A percentile compares a stretch with the other conserved stretches of the same genome.
These are phyloP conservation scores for Drosophila monieri DNA, from an alignment of 2,888 invertebrate species.

Conservation along the genomic window DNA sequence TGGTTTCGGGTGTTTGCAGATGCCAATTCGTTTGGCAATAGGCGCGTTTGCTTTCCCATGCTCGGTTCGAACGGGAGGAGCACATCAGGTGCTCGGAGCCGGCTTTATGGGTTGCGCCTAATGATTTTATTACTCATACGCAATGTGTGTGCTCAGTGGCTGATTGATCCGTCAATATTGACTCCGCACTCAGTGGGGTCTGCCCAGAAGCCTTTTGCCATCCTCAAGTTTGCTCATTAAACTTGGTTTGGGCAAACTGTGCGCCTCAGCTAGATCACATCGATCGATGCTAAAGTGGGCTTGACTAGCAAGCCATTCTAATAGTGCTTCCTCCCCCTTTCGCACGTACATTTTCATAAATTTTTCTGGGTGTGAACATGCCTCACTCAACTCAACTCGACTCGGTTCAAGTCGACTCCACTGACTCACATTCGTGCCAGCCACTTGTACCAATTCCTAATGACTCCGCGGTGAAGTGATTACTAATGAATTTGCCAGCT, in stretches of 20 bases:
- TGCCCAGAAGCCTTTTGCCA: constrained; percentile 41
- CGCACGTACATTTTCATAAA: background rate
- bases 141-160: constrained; percentile 69
- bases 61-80: constrained; percentile 25
- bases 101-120: constrained; percentile 67
- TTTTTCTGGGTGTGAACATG: constrained; percentile 23
- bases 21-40: constrained; percentile 68
- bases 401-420: constrained; percentile 8
- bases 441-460: constrained; percentile 77
- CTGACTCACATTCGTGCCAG: constrained; percentile 41
- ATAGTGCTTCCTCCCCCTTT: constrained; percentile 4
- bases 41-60: constrained; percentile 39
- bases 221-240: constrained; percentile 53
- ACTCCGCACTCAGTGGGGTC: constrained; percentile 47
- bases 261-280: constrained; percentile 54
- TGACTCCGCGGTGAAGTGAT: constrained; percentile 67
- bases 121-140: constrained; percentile 75
- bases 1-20: constrained; percentile 35
- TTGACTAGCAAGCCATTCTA: constrained; percentile 16
- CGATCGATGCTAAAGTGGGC: constrained; percentile 39
- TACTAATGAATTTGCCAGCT: constrained; percentile 69
- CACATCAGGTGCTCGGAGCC: constrained; percentile 33
- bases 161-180: constrained; percentile 79
- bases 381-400: constrained; percentile 5
- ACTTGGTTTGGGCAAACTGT: constrained; percentile 49